Evolutionary conservation across 92 coral and sea anemone genomes (phyloP), one percentile per base, ranked within the genome.

Genomic region (Heliopora coerulea): DNA sequence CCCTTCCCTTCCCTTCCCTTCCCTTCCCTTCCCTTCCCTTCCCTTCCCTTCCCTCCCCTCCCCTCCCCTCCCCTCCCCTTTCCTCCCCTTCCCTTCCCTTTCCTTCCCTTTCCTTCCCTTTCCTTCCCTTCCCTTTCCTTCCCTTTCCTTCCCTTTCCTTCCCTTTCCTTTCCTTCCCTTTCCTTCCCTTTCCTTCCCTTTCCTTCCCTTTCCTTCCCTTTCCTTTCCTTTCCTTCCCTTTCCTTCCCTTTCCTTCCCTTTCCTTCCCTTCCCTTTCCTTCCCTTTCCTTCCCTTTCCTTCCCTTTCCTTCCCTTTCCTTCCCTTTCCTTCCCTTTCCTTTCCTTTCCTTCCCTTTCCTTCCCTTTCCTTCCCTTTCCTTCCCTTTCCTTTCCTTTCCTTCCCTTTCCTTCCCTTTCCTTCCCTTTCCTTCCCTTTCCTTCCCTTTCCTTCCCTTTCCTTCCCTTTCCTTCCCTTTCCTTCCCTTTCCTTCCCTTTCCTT

Each of bases 301-400:
- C 31, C 29, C 30, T 11, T 3, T 27, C 0, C 0, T 28, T 17
- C 19, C 54, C 0, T 29, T 12, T 11, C 23, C 29, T 0, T 10
- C 46, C 7, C 72, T 29, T 64, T 42, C 58, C 54, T 64, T 10
- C 72, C 72, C 41, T 46, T 34, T 31, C 1, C n/a, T 44, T 41
- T 44, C 19, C 75, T 18, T 68, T 46, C 59, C 44, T 39, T 3
- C 59, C 59, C 34, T 20, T 44, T 3, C 25, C 56, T 23, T 19
- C 39, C 24, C 37, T 31, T 33, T 21, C 18, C 21, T 12, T 12
- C 4, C 27, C 15, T 63, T 31, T 4, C 6, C 13, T 10, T 6
- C 15, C 31, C 48, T 31, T 21, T 63, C 15, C 32, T 63, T 14
- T 23, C 23, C 13, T 49, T 56, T n/a, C 17, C 73, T 1, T 28